Conservation (phyloP, 2,888 invertebrate genomes). For the Lysandra coridon region DNA sequence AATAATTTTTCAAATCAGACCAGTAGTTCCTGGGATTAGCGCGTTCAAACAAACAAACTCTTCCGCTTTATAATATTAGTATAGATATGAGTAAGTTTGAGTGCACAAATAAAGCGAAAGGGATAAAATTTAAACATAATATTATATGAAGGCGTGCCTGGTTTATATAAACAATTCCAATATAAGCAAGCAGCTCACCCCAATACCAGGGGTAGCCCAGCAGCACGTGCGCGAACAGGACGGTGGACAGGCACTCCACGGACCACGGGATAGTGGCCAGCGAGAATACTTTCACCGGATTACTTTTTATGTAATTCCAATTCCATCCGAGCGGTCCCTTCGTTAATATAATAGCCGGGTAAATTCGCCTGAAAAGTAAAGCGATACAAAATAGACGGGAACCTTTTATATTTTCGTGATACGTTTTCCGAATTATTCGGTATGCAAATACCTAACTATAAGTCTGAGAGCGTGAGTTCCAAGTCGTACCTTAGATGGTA, state of each 20-base stretch:
- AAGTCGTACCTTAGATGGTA: constrained; percentile 66
- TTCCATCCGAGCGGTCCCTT: constrained; percentile 74
- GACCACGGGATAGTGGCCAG: constrained; percentile 74
- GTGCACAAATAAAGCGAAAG: background rate
- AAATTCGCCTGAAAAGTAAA: constrained; percentile 65
- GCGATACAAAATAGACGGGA: constrained; percentile 21
- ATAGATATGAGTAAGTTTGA: background rate
- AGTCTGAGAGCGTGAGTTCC: background rate
- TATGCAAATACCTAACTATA: background rate
- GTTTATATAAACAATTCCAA: background rate
- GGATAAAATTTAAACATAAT: background rate
- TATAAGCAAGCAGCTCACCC: constrained; percentile 60
- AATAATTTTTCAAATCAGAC: no score
- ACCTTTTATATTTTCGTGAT: background rate
- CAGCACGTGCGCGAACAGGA: constrained; percentile 66
- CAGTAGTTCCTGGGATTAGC: no score
- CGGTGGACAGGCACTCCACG: constrained; percentile 70
- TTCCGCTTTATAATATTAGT: no score
- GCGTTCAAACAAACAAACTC: no score
- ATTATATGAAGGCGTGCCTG: background rate
- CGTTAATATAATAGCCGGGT: constrained; percentile 74
- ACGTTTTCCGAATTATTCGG: background rate
- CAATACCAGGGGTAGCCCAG: constrained; percentile 75
- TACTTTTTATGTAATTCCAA: constrained; percentile 75
- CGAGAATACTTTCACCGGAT: constrained; percentile 72